Base-by-base conservation (phyloP, 2,113 vertebrate species). In the Penelope pileata region DNA sequence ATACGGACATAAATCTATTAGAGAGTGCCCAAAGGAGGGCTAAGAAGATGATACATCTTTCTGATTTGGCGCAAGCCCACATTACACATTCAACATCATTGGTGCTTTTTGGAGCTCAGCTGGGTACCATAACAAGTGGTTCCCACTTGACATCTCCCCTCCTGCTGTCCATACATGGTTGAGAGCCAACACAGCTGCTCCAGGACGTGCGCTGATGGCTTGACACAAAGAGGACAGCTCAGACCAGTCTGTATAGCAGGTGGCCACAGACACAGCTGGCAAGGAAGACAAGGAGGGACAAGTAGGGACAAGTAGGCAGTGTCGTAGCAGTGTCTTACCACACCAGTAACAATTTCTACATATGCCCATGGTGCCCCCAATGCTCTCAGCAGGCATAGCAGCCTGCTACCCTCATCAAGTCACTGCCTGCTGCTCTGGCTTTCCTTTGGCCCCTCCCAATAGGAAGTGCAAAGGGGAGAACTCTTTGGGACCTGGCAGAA, bases 311-410 rank as follows among this genome's bases (percentile, higher is more conserved):
- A 30, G 82, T 77, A 18, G 19, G 22, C 51, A 38, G 8, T 66
- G 32, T 9, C 54, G 34, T 0, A 17, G 34, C 51, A 30, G 1
- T 4, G 5, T 47, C 27, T 60, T 22, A 30, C 6, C 68, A 34
- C 51, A 5, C 30, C 8, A 9, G 29, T 16, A n/a, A n/a, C 0
- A 3, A 36, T 50, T 51, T 29, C 29, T 70, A 7, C 29, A 4
- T 10, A 10, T 0, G 0, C 23, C 58, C 27, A 1, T 0, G 5
- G 43, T 60, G 24, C 48, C 53, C 0, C 0, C 2, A 54, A 7
- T 73, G 80, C 64, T 68, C 56, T 43, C 38, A 12, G 63, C 1
- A 5, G 26, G 23, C 11, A 40, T 81, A 81, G 64, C 38, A 70
- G 29, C 60, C 56, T 24, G 51, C n/a, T 36, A 22, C 56, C 54